A percentile compares a stretch with the other conserved stretches of the same genome.
Evolutionary conservation across 2,888 invertebrate genomes (phyloP).

Genomic region (Hydraecia micacea): DNA sequence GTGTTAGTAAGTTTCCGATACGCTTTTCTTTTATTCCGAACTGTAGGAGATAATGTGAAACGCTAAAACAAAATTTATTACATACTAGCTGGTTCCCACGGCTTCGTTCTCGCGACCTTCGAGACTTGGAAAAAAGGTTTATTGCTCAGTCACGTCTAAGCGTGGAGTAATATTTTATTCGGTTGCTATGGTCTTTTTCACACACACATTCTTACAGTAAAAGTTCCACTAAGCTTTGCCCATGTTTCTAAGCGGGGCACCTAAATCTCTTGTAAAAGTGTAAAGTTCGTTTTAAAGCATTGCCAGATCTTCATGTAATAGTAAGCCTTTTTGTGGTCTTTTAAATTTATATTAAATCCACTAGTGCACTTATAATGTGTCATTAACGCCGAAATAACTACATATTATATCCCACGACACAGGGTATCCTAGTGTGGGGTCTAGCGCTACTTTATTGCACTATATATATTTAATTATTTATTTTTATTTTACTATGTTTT

Average conservation of each 20-base stretch:
- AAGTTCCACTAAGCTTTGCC: slow-evolving; percentile 24
- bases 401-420: no score
- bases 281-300: slow-evolving; percentile 22
- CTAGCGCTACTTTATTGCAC: no score
- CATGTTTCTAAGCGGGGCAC: slow-evolving; percentile 41
- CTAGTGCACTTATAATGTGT: no score
- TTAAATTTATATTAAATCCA: neutral
- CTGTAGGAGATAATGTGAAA: slow-evolving; percentile 58
- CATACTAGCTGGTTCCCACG: slow-evolving; percentile 55
- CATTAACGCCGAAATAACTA: no score
- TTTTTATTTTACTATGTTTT: no score
- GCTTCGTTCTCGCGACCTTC: slow-evolving; percentile 58
- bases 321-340: neutral
- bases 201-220: slow-evolving; percentile 44
- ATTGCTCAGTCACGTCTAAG: slow-evolving; percentile 65
- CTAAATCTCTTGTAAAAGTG: slow-evolving; percentile 35
- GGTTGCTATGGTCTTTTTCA: slow-evolving; percentile 50
- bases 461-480: no score
- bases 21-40: slow-evolving; percentile 50
- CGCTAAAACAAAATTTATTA: slow-evolving; percentile 63
- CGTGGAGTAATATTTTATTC: slow-evolving; percentile 60
- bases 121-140: slow-evolving; percentile 61
- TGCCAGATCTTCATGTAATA: slow-evolving; percentile 14
- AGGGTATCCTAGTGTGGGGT: no score
- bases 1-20: slow-evolving; percentile 30